Evolutionary conservation across 2,888 invertebrate species (phyloP), one percentile per base, ranked within the genome.

Genomic region (Meandrusa payeni): DNA sequence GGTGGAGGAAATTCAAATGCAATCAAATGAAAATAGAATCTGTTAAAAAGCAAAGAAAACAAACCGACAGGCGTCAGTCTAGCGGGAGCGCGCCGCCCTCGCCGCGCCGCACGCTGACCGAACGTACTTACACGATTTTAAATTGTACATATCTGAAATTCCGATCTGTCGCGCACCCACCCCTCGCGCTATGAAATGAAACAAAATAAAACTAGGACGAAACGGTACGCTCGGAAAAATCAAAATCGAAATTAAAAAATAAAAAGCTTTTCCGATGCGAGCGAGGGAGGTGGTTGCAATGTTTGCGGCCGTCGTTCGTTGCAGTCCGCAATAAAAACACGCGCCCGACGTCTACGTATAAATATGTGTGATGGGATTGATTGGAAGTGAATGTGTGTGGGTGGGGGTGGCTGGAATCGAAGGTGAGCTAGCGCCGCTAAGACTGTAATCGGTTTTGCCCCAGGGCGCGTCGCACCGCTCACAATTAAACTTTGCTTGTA

Each of bases 81-180:
- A 80, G 76, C 77, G 80, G 65, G 64, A 69, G 64, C 64, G 59
- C 60, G 55, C 59, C 59, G 62, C 62, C 56, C 58, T 61, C 65
- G 60, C 63, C 60, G 59, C 55, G 55, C 46, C 62, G 61, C 64
- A 64, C 58, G 48, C 54, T 49, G 51, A 73, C 80, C 85, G 85
- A 83, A 86, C 87, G 85, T 44, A 86, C 87, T 87, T 86, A 87
- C 86, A 86, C 87, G 78, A 86, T 87, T 87, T 87, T 87, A 87
- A 87, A 87, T 87, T 87, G 87, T 86, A 87, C 87, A 87, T 87
- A 86, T 86, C 85, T 85, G 82, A 82, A 87, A 87, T 87, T 87
- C 87, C 87, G 80, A 86, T 86, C 86, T 79, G 87, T 86, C 86
- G 83, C 83, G 78, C 83, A 73, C 77, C 79, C 83, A 81, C 85